Conservation (phyloP, 2,797 vertebrate genomes). For the Kryptopterus vitreolus region DNA sequence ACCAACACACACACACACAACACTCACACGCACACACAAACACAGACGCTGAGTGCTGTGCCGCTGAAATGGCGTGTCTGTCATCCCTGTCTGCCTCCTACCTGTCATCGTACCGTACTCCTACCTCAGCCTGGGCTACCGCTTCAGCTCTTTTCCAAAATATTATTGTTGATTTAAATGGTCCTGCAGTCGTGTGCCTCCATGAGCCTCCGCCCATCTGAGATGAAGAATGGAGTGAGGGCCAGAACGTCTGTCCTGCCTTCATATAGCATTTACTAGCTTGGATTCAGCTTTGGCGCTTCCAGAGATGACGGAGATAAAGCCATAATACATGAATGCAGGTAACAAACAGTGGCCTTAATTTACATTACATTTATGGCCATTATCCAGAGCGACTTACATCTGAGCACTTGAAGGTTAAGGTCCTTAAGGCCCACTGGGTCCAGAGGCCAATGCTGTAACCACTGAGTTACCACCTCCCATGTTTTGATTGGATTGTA, state of each 20-base stretch:
- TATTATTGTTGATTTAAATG: slow-evolving; percentile 60
- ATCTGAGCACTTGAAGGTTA: no score
- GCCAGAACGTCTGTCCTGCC: slow-evolving; percentile 38
- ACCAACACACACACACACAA: slow-evolving; percentile 32
- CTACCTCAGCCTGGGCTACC: slow-evolving; percentile 39
- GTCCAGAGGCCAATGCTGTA: no score
- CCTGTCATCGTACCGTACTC: slow-evolving; percentile 52
- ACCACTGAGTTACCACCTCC: no score
- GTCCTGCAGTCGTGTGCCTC: slow-evolving; percentile 39
- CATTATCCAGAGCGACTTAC: no score
- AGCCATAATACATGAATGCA: not conserved
- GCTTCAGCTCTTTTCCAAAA: slow-evolving; percentile 50
- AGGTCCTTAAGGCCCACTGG: no score
- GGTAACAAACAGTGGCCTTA: not conserved
- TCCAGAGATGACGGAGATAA: not conserved
- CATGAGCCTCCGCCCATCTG: slow-evolving; percentile 40
- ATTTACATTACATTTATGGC: no score
- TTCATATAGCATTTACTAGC: slow-evolving; percentile 40
- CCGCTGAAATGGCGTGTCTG: slow-evolving; percentile 55
- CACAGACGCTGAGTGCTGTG: slow-evolving; percentile 20
- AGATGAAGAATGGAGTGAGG: slow-evolving; percentile 39
- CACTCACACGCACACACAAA: slow-evolving; percentile 28
- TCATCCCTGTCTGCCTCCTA: slow-evolving; percentile 56
- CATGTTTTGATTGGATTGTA: not conserved
- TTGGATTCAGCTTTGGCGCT: slow-evolving; percentile 32